phyloP scores from a whole-genome alignment of 92 coral and sea anemone genomes.

The Paragorgia papillata region DNA sequence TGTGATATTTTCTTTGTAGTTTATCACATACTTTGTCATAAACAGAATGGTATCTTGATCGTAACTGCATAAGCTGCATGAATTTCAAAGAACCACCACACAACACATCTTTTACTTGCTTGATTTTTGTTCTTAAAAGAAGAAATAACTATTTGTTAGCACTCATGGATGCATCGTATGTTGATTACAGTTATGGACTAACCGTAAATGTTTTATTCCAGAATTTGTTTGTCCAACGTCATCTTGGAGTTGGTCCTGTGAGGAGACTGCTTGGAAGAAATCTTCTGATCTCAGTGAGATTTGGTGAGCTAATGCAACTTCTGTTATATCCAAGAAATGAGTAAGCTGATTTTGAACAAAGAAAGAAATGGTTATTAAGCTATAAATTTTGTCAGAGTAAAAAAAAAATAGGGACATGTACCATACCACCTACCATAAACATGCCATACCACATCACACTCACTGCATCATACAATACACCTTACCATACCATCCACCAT shows the following conservation, averaged over 20 bases:
- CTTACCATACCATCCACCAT: too few species aligned
- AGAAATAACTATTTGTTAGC: neutral
- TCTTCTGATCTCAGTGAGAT: conserved; percentile 96
- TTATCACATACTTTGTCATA: conserved; percentile 86
- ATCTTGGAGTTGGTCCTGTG: conserved; percentile 96
- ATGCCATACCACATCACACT: too few species aligned
- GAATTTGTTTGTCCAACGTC: conserved; percentile 91
- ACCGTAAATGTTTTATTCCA: conserved; percentile 91
- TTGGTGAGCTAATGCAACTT: conserved; percentile 96
- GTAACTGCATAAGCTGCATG: conserved; percentile 74
- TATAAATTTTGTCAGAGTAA: too few species aligned
- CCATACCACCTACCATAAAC: too few species aligned
- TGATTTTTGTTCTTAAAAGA: conserved; percentile 75
- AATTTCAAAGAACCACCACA: conserved; percentile 81
- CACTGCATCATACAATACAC: too few species aligned
- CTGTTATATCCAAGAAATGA: conserved; percentile 94
- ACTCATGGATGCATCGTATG: neutral
- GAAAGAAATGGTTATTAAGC: conserved; percentile 5
- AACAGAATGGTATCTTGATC: conserved; percentile 82
- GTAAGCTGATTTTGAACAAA: conserved; percentile 60
- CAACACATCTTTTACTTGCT: conserved; percentile 79
- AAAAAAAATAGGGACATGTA: too few species aligned
- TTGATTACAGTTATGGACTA: neutral
- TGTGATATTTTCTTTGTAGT: too few species aligned
- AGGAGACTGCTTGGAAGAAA: conserved; percentile 96